Base-by-base conservation (phyloP, 2,797 vertebrate species). In the Cichlasoma orientale region DNA sequence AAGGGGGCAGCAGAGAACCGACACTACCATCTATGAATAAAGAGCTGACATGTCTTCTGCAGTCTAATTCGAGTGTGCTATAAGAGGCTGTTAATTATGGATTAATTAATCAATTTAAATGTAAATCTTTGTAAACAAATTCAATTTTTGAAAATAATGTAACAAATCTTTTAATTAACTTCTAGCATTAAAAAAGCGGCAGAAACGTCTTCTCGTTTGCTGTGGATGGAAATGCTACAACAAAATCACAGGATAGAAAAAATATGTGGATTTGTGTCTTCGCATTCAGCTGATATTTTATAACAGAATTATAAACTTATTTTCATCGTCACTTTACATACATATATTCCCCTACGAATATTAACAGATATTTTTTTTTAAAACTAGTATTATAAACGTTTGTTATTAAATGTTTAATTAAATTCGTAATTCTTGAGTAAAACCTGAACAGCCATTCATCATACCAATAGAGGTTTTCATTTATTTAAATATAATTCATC, bases 1-100 rank as follows among this genome's bases (percentile, higher is more conserved):
- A 41, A 92, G 95, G 75, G 86, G 91, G 91, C 85, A 90, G 85
- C 78, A 92, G 29, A 71, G n/a, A 72, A 36, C 77, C 72, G 53
- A 74, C 1, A 21, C 47, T 66, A 19, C 5, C 18, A 1, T 41
- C 19, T 12, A 5, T 29, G 23, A 47, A 23, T 66, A 3, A 4
- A 50, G 47, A 47, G 25, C 41, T 50, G 27, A 47, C 16, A 11
- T 44, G 41, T 21, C 52, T n/a, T 52, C 50, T 11, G 36, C 36
- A 36, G 36, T 36, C 10, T 10, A 10, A 36, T 36, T 36, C 11
- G 36, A 36, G 36, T 36, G 61, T n/a, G 23, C 18, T 50, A 10
- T 50, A 4, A 29, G 25, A 68, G 41, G 44, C 41, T 47, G 9
- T 47, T 47, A 47, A 47, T 47, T 66, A 12, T 19, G 9, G 3